Percentiles rank a stretch among this genome's conserved stretches.
phyloP scores from a whole-genome alignment of 2,113 vertebrate species.

The Gymnocephalus cernua region DNA sequence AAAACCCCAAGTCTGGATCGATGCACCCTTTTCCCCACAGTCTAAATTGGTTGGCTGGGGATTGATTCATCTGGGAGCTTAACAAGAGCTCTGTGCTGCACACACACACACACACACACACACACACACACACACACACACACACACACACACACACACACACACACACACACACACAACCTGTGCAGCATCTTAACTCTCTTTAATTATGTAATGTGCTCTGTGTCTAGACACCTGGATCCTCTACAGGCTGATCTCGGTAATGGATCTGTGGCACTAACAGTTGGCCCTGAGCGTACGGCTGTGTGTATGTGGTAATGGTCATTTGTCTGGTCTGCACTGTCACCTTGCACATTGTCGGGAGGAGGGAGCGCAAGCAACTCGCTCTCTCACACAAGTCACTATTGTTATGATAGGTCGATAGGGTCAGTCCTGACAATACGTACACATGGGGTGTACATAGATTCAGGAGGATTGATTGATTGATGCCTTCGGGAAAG shows the following conservation, averaged over 20 bases:
- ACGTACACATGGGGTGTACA: too few relatives aligned
- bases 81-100: slow-evolving; percentile 28
- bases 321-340: slow-evolving; percentile 72
- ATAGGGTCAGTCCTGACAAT: too few relatives aligned
- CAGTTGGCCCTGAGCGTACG: slow-evolving; percentile 71
- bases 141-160: slow-evolving; percentile 22
- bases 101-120: slow-evolving; percentile 27
- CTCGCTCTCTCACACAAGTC: slow-evolving; percentile 25
- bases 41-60: slow-evolving; percentile 68
- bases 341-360: slow-evolving; percentile 45
- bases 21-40: slow-evolving; percentile 44
- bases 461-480: too few relatives aligned
- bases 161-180: too few relatives aligned
- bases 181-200: slow-evolving; percentile 30
- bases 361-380: slow-evolving; percentile 23
- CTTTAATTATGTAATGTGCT: slow-evolving; percentile 65
- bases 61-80: slow-evolving; percentile 69
- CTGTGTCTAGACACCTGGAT: slow-evolving; percentile 63
- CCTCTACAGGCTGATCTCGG: slow-evolving; percentile 62
- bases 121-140: slow-evolving; percentile 31
- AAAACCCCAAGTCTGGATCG: slow-evolving; percentile 48
- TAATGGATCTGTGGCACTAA: slow-evolving; percentile 76
- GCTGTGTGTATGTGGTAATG: slow-evolving; percentile 48
- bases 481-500: too few relatives aligned
- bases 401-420: too few relatives aligned